A percentile compares a stretch with the other conserved stretches of the same genome.
phyloP scores from a whole-genome alignment of 2,113 vertebrate genomes.

The Ictalurus punctatus region DNA sequence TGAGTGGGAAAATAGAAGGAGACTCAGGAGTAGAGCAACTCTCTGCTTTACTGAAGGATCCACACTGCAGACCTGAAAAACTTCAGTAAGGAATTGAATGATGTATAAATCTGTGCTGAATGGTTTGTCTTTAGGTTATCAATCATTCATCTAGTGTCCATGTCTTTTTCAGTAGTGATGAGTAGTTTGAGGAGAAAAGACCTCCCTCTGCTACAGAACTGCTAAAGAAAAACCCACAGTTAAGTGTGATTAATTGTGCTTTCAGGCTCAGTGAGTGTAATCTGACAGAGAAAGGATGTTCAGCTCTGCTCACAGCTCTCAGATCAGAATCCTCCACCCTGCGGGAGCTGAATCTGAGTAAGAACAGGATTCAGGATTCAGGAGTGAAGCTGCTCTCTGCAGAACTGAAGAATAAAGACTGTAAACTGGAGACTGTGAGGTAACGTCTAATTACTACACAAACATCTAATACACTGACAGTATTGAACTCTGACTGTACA shows the following conservation, averaged over 20 bases:
- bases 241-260: background rate
- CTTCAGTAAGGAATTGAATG: background rate
- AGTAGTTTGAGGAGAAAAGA: background rate
- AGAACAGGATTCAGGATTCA: slow-evolving; percentile 7
- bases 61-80: slow-evolving; percentile 34
- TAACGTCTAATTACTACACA: background rate
- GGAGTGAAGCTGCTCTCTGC: background rate
- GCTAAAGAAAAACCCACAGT: background rate
- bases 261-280: too few relatives aligned
- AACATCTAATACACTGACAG: too few relatives aligned
- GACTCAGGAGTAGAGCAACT: background rate
- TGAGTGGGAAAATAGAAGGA: background rate
- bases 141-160: background rate
- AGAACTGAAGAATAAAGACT: background rate
- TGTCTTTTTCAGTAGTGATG: background rate
- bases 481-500: too few relatives aligned
- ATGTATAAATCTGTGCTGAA: background rate
- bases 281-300: too few relatives aligned
- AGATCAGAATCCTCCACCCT: background rate
- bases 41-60: slow-evolving; percentile 15
- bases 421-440: background rate
- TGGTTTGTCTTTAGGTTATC: background rate
- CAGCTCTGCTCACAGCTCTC: too few relatives aligned
- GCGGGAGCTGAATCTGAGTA: background rate
- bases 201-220: background rate